A percentile compares a stretch with the other conserved stretches of the same genome.
phyloP scores from a whole-genome alignment of 2,113 vertebrate species.

The Ramphastos sulfuratus region DNA sequence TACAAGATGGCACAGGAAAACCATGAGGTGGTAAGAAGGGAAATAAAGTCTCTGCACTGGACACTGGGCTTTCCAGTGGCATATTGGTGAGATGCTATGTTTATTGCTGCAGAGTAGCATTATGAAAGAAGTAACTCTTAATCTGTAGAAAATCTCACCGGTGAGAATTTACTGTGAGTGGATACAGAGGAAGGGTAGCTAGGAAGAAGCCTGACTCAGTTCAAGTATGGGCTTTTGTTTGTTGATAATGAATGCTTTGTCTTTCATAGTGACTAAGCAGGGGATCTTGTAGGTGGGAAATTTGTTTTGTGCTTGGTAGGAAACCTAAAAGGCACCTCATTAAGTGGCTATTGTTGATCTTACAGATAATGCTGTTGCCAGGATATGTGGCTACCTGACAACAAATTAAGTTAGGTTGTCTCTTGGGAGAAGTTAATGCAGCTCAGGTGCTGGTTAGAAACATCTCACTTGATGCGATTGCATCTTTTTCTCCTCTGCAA shows the following conservation, averaged over 20 bases:
- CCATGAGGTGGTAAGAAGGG: background rate
- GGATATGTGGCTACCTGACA: background rate
- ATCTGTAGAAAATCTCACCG: too few relatives aligned
- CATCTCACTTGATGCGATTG: background rate
- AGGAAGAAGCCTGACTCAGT: background rate
- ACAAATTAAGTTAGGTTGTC: background rate
- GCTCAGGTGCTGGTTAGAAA: background rate
- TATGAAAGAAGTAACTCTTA: background rate
- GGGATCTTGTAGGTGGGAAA: background rate
- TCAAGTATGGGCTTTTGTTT: background rate
- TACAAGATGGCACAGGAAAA: background rate
- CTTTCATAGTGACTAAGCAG: background rate
- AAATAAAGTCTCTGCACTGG: background rate
- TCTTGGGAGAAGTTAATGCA: background rate
- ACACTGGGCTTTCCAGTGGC: background rate
- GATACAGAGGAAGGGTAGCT: background rate
- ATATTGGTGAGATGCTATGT: background rate
- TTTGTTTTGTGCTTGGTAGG: background rate
- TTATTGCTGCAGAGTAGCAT: background rate
- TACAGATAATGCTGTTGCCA: background rate
- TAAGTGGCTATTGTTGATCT: slow-evolving; percentile 18
- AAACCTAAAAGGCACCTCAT: background rate
- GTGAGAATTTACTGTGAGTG: background rate
- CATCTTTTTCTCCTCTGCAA: background rate
- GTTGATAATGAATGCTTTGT: background rate